Conservation (phyloP, 2,888 invertebrate genomes). For the Cataglyphis albicans region DNA sequence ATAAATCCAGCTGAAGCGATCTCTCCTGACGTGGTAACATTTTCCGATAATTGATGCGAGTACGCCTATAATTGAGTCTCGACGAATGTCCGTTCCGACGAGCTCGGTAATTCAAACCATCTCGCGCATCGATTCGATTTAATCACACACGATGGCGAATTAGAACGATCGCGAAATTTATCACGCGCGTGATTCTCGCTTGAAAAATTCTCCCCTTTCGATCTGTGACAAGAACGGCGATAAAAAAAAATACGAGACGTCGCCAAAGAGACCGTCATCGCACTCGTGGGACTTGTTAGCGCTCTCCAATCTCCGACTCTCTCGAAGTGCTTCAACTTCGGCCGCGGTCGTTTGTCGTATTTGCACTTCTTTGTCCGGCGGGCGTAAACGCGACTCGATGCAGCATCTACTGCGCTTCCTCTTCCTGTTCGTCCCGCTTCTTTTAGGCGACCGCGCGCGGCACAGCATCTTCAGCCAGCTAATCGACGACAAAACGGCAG, state of each 20-base stretch:
- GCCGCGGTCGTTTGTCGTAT: constrained; percentile 50
- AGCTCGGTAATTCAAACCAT: constrained; percentile 47
- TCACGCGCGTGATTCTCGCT: neutral
- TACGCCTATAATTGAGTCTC: constrained; percentile 52
- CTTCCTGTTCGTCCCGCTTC: constrained; percentile 63
- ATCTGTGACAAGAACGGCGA: constrained; percentile 37
- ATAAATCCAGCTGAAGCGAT: constrained; percentile 55
- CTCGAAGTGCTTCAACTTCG: constrained; percentile 44
- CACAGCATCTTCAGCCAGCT: constrained; percentile 52
- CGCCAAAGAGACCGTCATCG: constrained; percentile 17
- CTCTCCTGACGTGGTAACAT: constrained; percentile 61
- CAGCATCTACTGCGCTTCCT: constrained; percentile 50
- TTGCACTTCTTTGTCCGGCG: constrained; percentile 54
- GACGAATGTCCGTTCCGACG: constrained; percentile 49
- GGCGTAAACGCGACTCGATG: constrained; percentile 50
- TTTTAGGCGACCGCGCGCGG: constrained; percentile 56
- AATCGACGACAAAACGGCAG: constrained; percentile 71
- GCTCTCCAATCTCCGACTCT: constrained; percentile 33
- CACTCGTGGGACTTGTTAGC: constrained; percentile 45
- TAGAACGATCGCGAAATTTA: constrained; percentile 16
- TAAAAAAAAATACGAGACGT: constrained; percentile 5
- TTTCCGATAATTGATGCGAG: constrained; percentile 56
- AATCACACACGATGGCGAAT: constrained; percentile 44
- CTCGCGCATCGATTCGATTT: constrained; percentile 52
- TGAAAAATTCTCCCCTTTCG: neutral